These are phyloP conservation scores for Hucho hucho DNA, from an alignment of 2,113 vertebrate genomes.

Conservation along the genomic window DNA sequence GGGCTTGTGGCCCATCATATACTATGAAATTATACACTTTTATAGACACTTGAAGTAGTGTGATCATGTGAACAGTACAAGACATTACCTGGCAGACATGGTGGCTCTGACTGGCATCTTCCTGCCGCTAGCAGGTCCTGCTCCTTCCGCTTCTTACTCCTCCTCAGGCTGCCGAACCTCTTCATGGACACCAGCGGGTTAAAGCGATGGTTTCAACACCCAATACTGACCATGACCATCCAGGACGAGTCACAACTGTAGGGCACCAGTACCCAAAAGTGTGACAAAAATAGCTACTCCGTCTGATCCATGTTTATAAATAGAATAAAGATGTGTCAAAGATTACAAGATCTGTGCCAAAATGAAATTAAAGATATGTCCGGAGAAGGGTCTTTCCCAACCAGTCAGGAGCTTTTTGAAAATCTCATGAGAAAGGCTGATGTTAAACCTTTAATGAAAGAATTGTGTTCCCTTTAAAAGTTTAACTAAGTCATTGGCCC, in stretches of 20 bases:
- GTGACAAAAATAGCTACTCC: neutral
- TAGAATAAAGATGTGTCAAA: neutral
- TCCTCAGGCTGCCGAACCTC: slow-evolving; percentile 90
- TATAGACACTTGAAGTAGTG: neutral
- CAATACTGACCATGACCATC: slow-evolving; percentile 58
- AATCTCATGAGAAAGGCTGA: slow-evolving; percentile 3
- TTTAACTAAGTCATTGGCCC: no score
- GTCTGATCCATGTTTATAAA: neutral
- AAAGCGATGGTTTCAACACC: slow-evolving; percentile 24
- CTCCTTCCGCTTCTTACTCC: slow-evolving; percentile 84
- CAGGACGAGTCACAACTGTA: slow-evolving; percentile 24
- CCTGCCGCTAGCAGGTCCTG: slow-evolving; percentile 69
- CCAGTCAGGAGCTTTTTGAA: neutral
- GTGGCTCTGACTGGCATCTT: slow-evolving; percentile 82
- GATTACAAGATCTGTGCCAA: neutral
- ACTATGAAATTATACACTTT: no score
- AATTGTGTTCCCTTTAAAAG: no score
- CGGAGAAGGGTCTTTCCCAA: slow-evolving; percentile 1
- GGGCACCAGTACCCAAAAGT: neutral
- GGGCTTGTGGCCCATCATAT: no score
- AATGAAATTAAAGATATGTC: neutral
- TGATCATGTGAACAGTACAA: neutral
- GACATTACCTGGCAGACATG: slow-evolving; percentile 64
- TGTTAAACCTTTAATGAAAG: no score
- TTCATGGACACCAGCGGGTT: slow-evolving; percentile 82